Conservation (phyloP, 2,888 invertebrate species). For the Erynnis tages region DNA sequence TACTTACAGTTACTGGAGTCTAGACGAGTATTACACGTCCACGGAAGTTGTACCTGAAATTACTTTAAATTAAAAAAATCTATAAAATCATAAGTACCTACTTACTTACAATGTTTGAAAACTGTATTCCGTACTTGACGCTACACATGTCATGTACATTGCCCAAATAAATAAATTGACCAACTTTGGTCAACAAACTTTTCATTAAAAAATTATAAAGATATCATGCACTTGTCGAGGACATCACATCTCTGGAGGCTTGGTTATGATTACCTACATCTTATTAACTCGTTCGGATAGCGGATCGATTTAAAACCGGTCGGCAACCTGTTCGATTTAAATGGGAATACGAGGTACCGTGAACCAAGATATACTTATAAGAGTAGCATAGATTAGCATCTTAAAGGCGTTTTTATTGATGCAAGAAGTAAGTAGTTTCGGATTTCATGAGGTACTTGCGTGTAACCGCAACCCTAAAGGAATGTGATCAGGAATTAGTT, state of each 20-base stretch:
- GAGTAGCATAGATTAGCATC: no score
- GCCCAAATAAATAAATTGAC: no score
- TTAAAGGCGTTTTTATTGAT: no score
- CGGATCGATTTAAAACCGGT: slow-evolving; percentile 13
- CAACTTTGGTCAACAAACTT: not conserved
- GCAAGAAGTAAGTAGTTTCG: no score
- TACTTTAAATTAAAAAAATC: no score
- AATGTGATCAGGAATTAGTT: no score
- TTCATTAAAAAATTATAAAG: not conserved
- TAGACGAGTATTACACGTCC: slow-evolving; percentile 7
- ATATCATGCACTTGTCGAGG: not conserved
- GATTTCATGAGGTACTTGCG: no score
- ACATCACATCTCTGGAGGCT: not conserved
- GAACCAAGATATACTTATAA: not conserved
- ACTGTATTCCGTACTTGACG: no score
- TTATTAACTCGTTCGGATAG: slow-evolving; percentile 10
- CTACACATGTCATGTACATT: no score
- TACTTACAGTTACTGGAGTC: slow-evolving; percentile 18
- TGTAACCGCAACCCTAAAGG: no score
- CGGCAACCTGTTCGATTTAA: not conserved
- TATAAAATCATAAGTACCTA: no score
- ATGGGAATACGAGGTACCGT: slow-evolving; percentile 7
- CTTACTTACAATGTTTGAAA: no score
- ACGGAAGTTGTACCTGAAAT: slow-evolving; percentile 4
- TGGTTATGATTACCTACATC: slow-evolving; percentile 22